Evolutionary conservation across 2,888 invertebrate species (phyloP), one percentile per base, ranked within the genome.

Genomic region (Panopea generosa): DNA sequence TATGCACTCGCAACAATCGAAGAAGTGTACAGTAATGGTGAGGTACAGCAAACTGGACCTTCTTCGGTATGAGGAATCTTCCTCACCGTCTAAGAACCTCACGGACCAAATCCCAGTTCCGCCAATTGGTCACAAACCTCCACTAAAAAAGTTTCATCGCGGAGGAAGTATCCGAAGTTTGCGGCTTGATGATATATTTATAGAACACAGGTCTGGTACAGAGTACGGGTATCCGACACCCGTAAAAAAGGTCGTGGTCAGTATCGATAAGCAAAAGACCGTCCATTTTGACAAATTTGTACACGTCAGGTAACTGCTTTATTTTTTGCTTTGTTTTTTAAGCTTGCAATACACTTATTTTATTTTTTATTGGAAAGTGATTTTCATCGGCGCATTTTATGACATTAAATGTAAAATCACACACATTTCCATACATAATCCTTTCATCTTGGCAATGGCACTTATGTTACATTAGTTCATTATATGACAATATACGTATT

Each of bases 51-150:
- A 45, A 20, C n/a, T 45, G 45, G n/a, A 40, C 18, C 62, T 74
- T 59, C 55, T 59, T 27, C 57, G 68, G 11, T 63, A 68, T 40
- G 69, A 63, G 11, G 69, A 71, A 0, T 57, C 69, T 2, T 68
- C 72, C 1, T 77, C 77, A 14, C 75, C 75, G 18, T 69, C 75
- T 2, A 80, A 80, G 26, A 80, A 80, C 62, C 70, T 80, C 20
- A 65, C 72, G 1, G 72, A 76, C 52, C 72, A 71, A 22, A 57
- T 53, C 4, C 62, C 76, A 3, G 70, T 80, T 11, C 75, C 79
- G 0, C 75, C 79, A 47, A 80, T 80, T 26, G 79, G 79, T 0
- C 53, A 49, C 24, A 29, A 43, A 16, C 14, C 49, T 16, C 29
- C 38, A 56, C n/a, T n/a, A n/a, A 18, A 40, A 9, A 66, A 33